These are phyloP conservation scores for Microcebus lehilahytsara DNA, from an alignment of 2,113 vertebrate genomes.

Conservation along the genomic window DNA sequence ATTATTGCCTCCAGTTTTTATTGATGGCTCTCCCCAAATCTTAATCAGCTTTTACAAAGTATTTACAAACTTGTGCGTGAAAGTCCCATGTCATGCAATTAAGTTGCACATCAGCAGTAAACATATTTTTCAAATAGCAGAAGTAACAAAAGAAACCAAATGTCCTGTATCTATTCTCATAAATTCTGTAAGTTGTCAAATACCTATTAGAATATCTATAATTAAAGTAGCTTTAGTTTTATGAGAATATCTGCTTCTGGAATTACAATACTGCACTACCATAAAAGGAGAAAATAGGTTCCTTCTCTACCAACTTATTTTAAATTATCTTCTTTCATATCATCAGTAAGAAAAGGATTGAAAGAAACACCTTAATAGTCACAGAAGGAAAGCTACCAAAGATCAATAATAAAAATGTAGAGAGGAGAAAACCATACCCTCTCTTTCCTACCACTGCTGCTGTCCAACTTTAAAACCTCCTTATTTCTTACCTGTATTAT, in stretches of 20 bases:
- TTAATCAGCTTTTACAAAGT: slow-evolving; percentile 51
- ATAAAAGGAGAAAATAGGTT: neutral
- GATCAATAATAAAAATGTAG: neutral
- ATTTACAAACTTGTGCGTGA: slow-evolving; percentile 14
- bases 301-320: neutral
- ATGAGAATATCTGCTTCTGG: neutral
- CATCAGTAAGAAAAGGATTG: neutral
- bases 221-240: neutral
- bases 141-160: neutral
- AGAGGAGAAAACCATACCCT: neutral
- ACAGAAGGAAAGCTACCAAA: neutral
- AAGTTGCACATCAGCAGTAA: neutral
- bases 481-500: neutral
- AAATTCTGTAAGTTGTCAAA: neutral
- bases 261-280: neutral
- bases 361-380: neutral
- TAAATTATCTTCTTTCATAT: neutral
- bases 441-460: accelerated
- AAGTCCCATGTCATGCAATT: slow-evolving; percentile 27
- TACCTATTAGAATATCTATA: neutral
- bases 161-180: neutral
- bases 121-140: neutral
- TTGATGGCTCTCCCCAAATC: slow-evolving; percentile 13
- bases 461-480: neutral
- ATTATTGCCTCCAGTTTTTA: slow-evolving; percentile 62